Base-by-base conservation (phyloP, 2,888 invertebrate genomes). In the Heteromurus nitidus region DNA sequence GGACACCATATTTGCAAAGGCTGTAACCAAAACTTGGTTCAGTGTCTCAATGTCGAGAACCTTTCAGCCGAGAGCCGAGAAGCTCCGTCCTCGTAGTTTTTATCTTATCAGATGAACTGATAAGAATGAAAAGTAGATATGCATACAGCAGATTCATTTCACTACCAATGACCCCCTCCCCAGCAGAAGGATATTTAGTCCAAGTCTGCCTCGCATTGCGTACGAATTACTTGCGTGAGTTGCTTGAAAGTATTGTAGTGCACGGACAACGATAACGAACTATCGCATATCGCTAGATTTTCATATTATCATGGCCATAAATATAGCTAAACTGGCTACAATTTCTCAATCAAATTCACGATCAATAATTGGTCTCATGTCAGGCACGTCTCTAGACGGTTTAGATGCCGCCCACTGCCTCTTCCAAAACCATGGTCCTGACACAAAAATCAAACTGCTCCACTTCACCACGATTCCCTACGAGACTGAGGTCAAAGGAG, bases 371-470 rank as follows among this genome's bases (percentile, higher is more conserved):
- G 84, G 84, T 22, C 50, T 84, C 42, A 84, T 82, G 82, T 80
- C 80, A 16, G 84, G 84, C 11, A 84, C 84, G 9, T 84, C 84
- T 16, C 42, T 84, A n/a, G 84, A 84, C 30, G 84, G 84, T 9
- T 65, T 84, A 18, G 84, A 84, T 69, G 31, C 80, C n/a, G 84
- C 82, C 11, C 67, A 76, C 11, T 84, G 84, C 53, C 31, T n/a
- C 16, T 68, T 84, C 44, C 9, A 60, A 60, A 75, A 75, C 1
- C n/a, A 20, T 76, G 82, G 84, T 11, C 11, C 26, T 2, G 42
- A 67, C 1, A 82, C 80, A 1, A 3, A 76, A 50, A 31, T 82
- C 0, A 50, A 72, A 16, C 36, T 84, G 0, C 22, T 72, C 20
- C 18, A 82, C 18, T 84, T 82, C 30, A 20, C 22, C 3, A 84